Percentiles rank a stretch among this genome's conserved stretches.
phyloP scores from a whole-genome alignment of 2,113 vertebrate genomes.

The Corythoichthys intestinalis region DNA sequence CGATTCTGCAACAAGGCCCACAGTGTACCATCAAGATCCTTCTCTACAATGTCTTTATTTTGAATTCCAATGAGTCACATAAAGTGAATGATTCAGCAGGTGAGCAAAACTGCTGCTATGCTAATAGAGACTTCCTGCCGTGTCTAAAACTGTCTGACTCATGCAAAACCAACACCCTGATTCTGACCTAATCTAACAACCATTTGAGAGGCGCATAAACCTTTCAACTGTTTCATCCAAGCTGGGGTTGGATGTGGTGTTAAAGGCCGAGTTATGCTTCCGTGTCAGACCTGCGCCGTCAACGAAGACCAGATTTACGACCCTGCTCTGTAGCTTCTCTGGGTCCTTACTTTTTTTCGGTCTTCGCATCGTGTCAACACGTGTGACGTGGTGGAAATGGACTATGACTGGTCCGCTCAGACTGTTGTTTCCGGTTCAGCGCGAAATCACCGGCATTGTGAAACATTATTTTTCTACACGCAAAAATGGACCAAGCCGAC shows the following conservation, averaged over 20 bases:
- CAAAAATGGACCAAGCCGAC: no score
- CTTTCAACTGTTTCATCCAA: not conserved
- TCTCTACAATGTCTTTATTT: not conserved
- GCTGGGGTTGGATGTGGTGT: not conserved
- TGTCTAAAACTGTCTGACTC: constrained; percentile 2
- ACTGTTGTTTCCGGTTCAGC: no score
- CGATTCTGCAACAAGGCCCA: not conserved
- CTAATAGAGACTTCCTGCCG: constrained; percentile 3
- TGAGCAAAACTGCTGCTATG: not conserved
- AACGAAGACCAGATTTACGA: no score
- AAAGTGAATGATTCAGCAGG: not conserved
- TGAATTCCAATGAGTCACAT: not conserved
- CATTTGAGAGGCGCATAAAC: not conserved
- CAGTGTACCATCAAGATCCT: not conserved
- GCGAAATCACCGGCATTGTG: no score
- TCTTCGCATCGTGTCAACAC: no score
- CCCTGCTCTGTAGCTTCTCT: no score
- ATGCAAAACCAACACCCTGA: not conserved
- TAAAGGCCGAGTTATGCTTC: no score
- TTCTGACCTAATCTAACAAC: not conserved
- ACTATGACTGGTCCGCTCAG: no score
- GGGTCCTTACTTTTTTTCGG: no score
- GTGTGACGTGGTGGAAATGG: no score
- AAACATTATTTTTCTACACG: no score
- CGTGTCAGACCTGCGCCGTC: no score